Evolutionary conservation across 1,140 invertebrate genomes (phyloP).

Genomic region (Littorina saxatilis): DNA sequence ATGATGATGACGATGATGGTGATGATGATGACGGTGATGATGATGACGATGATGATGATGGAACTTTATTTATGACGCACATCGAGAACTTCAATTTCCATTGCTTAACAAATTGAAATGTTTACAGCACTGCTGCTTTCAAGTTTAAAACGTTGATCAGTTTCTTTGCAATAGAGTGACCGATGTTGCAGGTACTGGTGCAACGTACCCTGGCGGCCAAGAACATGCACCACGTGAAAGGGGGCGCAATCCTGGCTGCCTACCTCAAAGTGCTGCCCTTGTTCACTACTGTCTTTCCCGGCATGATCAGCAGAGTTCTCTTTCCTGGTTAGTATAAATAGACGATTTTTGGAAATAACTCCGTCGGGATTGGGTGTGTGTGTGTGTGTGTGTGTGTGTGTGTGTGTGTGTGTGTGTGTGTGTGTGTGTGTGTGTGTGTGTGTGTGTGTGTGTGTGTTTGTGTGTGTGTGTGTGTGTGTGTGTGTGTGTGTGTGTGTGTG

Average conservation of each 20-base stretch:
- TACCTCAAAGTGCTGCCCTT: slow-evolving; percentile 78
- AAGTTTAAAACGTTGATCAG: too few relatives aligned
- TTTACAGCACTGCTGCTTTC: too few relatives aligned
- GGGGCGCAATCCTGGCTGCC: slow-evolving; percentile 77
- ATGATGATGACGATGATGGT: slow-evolving; percentile 2
- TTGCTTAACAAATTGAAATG: too few relatives aligned
- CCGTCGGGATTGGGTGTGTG: not conserved
- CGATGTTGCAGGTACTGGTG: slow-evolving; percentile 77
- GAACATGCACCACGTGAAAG: slow-evolving; percentile 79
- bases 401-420: not conserved
- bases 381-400: slow-evolving; percentile 10
- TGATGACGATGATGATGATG: slow-evolving; percentile 1
- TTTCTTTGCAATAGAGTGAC: too few relatives aligned
- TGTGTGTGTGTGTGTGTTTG: too few relatives aligned
- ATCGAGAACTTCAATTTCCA: too few relatives aligned
- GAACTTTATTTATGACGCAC: too few relatives aligned
- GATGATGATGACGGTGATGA: slow-evolving; percentile 21
- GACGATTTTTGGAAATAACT: not conserved
- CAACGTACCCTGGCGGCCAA: slow-evolving; percentile 78
- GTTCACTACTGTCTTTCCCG: slow-evolving; percentile 78
- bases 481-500: slow-evolving; percentile 18
- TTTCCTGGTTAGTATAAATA: slow-evolving; percentile 68
- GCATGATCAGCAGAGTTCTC: slow-evolving; percentile 79
- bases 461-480: too few relatives aligned
- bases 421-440: slow-evolving; percentile 8